These are phyloP conservation scores for Agelas oroides DNA, from an alignment of 37 sponge, comb jelly and placozoan genomes.

Conservation along the genomic window DNA sequence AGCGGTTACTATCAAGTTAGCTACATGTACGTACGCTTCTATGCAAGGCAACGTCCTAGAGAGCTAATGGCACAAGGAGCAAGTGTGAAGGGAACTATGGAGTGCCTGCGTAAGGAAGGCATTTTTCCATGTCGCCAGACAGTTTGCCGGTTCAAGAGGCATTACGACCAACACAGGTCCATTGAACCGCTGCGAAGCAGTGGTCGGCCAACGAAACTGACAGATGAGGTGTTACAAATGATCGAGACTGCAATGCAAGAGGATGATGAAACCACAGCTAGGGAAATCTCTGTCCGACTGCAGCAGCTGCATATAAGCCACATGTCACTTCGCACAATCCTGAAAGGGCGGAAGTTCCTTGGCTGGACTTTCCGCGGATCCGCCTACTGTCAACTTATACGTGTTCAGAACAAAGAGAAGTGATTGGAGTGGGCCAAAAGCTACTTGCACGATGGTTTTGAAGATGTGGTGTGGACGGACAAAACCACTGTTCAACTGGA, in stretches of 20 bases:
- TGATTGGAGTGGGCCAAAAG: conserved; percentile 12
- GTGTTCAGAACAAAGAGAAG: conserved; percentile 18
- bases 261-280: conserved; percentile 41
- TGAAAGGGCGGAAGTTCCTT: neutral
- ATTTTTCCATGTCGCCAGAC: conserved; percentile 4
- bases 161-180: neutral
- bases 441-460: conserved; percentile 1
- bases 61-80: neutral
- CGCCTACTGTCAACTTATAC: conserved; percentile 42
- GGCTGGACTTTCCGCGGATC: conserved; percentile 36
- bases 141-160: conserved; percentile 11
- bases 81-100: neutral
- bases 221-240: neutral
- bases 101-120: neutral
- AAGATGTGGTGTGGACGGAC: conserved; percentile 29
- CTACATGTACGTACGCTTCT: neutral
- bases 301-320: neutral
- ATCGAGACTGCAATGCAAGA: conserved; percentile 19
- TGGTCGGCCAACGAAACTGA: conserved; percentile 14
- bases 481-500: conserved; percentile 35
- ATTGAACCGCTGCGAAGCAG: neutral
- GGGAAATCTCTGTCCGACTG: neutral
- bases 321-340: neutral
- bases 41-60: neutral
- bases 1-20: too few relatives aligned